Percentiles rank a stretch among this genome's conserved stretches.
These are phyloP conservation scores for Gymnobelideus leadbeateri DNA, from an alignment of 2,113 vertebrate species.

Conservation along the genomic window DNA sequence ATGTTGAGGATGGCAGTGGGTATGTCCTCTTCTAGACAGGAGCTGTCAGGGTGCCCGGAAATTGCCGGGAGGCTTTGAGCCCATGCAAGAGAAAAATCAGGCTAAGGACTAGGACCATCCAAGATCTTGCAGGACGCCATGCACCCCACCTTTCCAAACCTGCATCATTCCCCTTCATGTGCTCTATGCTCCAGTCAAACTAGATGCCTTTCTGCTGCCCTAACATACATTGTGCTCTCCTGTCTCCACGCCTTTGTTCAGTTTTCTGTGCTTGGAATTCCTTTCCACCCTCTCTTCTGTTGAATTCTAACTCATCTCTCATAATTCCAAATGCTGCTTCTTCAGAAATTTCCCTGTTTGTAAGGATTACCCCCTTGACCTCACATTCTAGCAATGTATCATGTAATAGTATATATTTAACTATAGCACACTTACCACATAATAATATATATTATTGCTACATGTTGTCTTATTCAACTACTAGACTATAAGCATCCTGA, in stretches of 20 bases:
- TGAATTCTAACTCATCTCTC: neutral
- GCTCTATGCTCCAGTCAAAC: neutral
- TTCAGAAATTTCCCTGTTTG: neutral
- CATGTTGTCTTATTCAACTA: neutral
- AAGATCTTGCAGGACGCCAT: neutral
- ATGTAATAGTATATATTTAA: too few species aligned
- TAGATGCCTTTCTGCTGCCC: neutral
- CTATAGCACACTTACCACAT: too few species aligned
- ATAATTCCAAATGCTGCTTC: neutral
- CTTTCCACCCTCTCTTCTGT: neutral
- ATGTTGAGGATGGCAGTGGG: neutral
- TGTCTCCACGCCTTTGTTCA: neutral
- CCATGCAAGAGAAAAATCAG: neutral
- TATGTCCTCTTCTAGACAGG: conserved; percentile 9
- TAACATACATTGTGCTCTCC: neutral
- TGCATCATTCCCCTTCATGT: neutral
- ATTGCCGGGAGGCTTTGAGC: neutral
- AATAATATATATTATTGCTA: neutral
- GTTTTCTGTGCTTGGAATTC: neutral
- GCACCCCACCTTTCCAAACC: neutral
- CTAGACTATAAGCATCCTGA: neutral
- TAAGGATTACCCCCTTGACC: neutral
- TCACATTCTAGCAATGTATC: neutral
- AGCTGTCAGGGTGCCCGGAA: neutral
- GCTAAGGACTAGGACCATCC: neutral